Evolutionary conservation across 1,140 invertebrate genomes (phyloP).

Genomic region (Bombus vancouverensis): DNA sequence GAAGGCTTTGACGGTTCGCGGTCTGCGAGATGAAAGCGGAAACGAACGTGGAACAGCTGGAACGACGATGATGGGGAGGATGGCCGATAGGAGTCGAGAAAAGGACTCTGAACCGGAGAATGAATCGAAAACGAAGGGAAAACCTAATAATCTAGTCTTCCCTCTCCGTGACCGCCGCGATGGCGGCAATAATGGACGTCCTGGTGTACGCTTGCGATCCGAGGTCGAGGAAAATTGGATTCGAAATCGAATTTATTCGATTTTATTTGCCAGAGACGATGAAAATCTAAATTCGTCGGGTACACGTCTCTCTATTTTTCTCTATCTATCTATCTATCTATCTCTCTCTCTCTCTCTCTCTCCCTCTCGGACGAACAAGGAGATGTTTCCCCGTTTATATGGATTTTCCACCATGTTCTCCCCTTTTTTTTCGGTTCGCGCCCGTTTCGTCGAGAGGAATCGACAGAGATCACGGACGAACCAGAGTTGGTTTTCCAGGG

Average conservation of each 20-base stretch:
- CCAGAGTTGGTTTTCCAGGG: too few species aligned
- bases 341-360: too few species aligned
- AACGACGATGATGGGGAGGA: background rate
- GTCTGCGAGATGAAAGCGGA: background rate
- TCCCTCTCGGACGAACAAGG: too few species aligned
- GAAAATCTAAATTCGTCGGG: slow-evolving; percentile 56
- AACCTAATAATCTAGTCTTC: slow-evolving; percentile 57
- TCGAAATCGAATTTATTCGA: slow-evolving; percentile 58
- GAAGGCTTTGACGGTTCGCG: too few species aligned
- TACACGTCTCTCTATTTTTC: background rate
- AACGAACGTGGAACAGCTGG: background rate
- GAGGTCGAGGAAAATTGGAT: slow-evolving; percentile 55
- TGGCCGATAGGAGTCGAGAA: background rate
- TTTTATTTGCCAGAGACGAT: slow-evolving; percentile 52
- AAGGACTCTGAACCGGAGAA: background rate
- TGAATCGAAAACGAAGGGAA: slow-evolving; percentile 56
- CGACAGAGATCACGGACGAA: too few species aligned
- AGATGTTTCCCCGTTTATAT: too few species aligned
- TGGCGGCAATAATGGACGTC: slow-evolving; percentile 57
- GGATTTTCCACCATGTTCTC: too few species aligned
- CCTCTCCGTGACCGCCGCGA: slow-evolving; percentile 33
- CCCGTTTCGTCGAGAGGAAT: too few species aligned
- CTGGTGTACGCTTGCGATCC: slow-evolving; percentile 46
- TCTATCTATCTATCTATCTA: too few species aligned
- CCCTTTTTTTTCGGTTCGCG: too few species aligned